Evolutionary conservation across 2,888 invertebrate genomes (phyloP), one percentile per base, ranked within the genome.

Genomic region (Drosophila affinis): DNA sequence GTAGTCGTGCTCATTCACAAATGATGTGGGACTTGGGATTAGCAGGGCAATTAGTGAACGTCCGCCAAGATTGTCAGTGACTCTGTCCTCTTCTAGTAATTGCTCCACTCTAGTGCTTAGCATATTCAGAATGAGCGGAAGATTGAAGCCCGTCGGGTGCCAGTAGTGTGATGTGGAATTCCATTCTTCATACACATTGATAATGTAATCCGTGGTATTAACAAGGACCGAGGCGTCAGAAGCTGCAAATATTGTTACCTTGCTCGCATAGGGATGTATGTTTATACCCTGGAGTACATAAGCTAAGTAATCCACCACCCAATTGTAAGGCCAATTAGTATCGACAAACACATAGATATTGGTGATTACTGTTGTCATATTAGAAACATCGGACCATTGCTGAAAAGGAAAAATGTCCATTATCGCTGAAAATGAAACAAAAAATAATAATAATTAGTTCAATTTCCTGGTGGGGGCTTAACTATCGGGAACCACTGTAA

Each of bases 261-360:
- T 94, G 65, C 95, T 95, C 51, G 95, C 95, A 84, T 93, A 95
- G 72, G 93, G 95, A 80, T 94, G 94, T 10, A 96, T 93, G 86
- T 95, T 95, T 24, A 95, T 92, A 53, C 93, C 92, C 57, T 95
- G 94, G 34, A 95, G 88, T 2, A 96, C 91, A 77, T 92, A 95
- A 92, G 94, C 93, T 29, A 96, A 92, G 48, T 95, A 93, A 34
- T 94, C 93, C 72, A 94, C 94, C 12, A 96, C 92, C 2, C 93
- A 91, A 14, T 92, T 87, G 81, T 93, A 96, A 6, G 93, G 92
- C 95, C 95, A 96, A 7, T 93, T 92, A 1, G 94, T 93, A 88
- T 97, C 96, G 32, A 96, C 79, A 56, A 95, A 95, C 32, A 97
- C 93, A 72, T 94, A 94, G 1, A 97, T 90, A 85, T 96, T 94